A percentile compares a stretch with the other conserved stretches of the same genome.
Evolutionary conservation across 1,140 invertebrate genomes (phyloP).

Genomic region (Coptotermes formosanus): DNA sequence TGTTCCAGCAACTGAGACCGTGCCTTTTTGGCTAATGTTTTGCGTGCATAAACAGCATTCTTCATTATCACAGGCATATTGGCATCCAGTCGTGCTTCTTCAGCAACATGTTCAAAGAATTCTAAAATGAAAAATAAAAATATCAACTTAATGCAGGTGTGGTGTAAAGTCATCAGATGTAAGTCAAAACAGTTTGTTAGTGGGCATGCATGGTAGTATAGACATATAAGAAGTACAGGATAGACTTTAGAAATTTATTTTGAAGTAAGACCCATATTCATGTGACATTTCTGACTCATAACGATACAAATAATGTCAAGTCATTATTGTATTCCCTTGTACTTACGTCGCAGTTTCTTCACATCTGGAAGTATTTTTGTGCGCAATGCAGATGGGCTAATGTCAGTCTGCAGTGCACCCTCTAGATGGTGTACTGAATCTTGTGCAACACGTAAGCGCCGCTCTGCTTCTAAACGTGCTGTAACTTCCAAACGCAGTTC

Average conservation of each 20-base stretch:
- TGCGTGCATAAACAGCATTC: conserved; percentile 36
- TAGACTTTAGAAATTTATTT: too few relatives aligned
- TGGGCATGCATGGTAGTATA: too few relatives aligned
- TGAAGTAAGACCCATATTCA: too few relatives aligned
- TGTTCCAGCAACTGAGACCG: conserved; percentile 32
- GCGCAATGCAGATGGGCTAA: conserved; percentile 25
- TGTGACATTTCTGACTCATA: background rate
- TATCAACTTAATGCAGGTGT: too few relatives aligned
- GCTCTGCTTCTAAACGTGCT: conserved; percentile 34
- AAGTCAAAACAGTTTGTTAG: too few relatives aligned
- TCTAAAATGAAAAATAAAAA: conserved; percentile 13
- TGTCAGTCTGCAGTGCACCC: conserved; percentile 30
- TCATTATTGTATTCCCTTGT: background rate
- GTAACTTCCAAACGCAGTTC: conserved; percentile 33
- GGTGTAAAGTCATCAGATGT: too few relatives aligned
- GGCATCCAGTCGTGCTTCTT: conserved; percentile 35
- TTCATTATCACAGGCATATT: conserved; percentile 37
- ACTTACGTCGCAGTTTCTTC: conserved; percentile 34
- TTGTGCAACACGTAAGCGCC: conserved; percentile 27
- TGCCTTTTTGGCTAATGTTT: conserved; percentile 32
- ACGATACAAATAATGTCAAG: too few relatives aligned
- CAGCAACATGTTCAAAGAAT: conserved; percentile 35
- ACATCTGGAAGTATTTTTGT: conserved; percentile 35
- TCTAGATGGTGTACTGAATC: conserved; percentile 34
- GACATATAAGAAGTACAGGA: too few relatives aligned